Evolutionary conservation across 2,113 vertebrate species (phyloP).

Genomic region (Harpagus bidentatus): DNA sequence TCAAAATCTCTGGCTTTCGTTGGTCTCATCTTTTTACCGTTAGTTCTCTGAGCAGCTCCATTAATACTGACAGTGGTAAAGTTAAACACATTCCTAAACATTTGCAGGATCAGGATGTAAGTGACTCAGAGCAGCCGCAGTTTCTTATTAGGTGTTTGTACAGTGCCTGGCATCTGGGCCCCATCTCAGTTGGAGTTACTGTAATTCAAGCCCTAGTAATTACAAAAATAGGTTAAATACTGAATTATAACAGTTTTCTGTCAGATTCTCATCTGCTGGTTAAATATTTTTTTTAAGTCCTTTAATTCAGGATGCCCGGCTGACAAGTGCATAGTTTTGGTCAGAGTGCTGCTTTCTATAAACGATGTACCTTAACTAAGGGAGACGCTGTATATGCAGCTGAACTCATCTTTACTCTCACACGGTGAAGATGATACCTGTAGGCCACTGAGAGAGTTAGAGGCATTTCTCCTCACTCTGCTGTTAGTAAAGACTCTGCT

Average conservation of each 20-base stretch:
- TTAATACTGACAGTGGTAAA: slow-evolving; percentile 26
- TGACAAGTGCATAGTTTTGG: background rate
- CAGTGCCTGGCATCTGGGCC: background rate
- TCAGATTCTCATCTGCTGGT: background rate
- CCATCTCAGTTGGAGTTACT: slow-evolving; percentile 1
- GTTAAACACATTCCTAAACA: slow-evolving; percentile 9
- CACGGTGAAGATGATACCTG: background rate
- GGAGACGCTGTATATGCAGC: background rate
- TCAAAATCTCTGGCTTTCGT: background rate
- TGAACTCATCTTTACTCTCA: background rate
- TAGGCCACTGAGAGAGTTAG: background rate
- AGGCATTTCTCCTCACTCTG: background rate
- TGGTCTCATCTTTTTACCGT: slow-evolving; percentile 27
- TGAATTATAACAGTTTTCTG: background rate
- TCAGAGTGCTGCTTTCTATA: background rate
- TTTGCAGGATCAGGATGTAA: slow-evolving; percentile 10
- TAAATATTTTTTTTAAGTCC: background rate
- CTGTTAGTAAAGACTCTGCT: background rate
- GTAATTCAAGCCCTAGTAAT: slow-evolving; percentile 16
- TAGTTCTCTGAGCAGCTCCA: background rate
- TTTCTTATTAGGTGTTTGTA: slow-evolving; percentile 29
- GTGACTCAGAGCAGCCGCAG: background rate
- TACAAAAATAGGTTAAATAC: slow-evolving; percentile 30
- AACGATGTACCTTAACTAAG: background rate
- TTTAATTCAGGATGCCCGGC: background rate